Percentiles rank a stretch among this genome's conserved stretches.
These are phyloP conservation scores for Sapayoa aenigma DNA, from an alignment of 2,113 vertebrate genomes.

Conservation along the genomic window DNA sequence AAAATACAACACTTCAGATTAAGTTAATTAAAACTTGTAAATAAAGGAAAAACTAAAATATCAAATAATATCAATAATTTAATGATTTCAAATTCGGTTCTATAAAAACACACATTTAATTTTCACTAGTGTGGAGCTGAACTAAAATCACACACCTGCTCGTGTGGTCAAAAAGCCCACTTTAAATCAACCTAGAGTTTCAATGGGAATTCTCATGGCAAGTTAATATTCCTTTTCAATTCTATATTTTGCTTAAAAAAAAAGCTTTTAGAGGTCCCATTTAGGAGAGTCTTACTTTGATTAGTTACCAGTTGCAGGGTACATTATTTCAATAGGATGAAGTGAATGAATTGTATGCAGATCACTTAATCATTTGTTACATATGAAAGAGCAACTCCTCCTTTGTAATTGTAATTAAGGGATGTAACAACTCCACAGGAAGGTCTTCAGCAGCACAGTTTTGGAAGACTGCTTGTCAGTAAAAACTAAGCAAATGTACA, in stretches of 20 bases:
- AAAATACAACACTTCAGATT: neutral
- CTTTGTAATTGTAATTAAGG: neutral
- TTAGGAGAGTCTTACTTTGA: neutral
- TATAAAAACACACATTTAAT: neutral
- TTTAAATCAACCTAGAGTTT: neutral
- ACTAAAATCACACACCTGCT: neutral
- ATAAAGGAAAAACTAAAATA: neutral
- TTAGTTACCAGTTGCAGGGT: neutral
- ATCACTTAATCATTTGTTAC: neutral
- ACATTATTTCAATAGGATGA: neutral
- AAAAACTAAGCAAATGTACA: neutral
- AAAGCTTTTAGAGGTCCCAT: neutral
- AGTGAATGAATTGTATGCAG: neutral
- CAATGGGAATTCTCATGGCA: neutral
- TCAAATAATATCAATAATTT: neutral
- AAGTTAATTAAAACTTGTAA: neutral
- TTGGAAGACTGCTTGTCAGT: neutral
- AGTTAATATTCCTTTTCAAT: neutral
- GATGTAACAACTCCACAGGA: neutral
- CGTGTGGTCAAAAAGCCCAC: neutral
- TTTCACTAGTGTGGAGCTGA: neutral
- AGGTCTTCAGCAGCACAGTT: neutral
- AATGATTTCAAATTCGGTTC: neutral
- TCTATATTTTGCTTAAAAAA: neutral
- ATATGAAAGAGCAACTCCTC: neutral